phyloP scores from a whole-genome alignment of 2,797 vertebrate genomes.

The Crenuchus spilurus region DNA sequence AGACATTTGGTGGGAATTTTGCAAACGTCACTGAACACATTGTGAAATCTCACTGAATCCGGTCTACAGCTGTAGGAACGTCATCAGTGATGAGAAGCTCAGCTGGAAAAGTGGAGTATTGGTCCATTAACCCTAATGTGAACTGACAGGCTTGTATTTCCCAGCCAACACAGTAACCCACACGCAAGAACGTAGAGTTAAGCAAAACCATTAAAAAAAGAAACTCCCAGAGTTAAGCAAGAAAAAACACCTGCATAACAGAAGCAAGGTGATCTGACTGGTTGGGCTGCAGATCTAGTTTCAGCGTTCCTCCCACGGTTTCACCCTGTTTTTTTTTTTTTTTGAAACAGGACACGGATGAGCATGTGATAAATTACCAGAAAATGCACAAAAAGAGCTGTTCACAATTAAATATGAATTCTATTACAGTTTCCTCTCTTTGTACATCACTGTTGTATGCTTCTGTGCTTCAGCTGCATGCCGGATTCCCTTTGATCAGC shows the following conservation, averaged over 20 bases:
- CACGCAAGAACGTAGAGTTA: not conserved
- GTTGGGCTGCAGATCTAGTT: slow-evolving; percentile 8
- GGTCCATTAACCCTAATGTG: not conserved
- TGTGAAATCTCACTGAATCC: too few species aligned
- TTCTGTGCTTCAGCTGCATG: not conserved
- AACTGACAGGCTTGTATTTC: not conserved
- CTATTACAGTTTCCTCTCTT: not conserved
- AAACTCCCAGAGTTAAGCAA: not conserved
- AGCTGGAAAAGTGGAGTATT: not conserved
- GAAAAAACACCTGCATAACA: not conserved
- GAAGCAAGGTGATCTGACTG: not conserved
- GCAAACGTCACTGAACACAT: too few species aligned
- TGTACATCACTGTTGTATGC: not conserved
- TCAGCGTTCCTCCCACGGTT: not conserved
- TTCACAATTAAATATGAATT: not conserved
- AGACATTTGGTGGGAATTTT: too few species aligned
- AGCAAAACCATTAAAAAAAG: not conserved
- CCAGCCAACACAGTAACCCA: too few species aligned
- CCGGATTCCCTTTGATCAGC: not conserved
- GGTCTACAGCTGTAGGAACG: too few species aligned
- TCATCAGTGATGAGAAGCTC: not conserved
- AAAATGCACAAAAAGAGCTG: too few species aligned
- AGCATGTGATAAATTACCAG: too few species aligned
- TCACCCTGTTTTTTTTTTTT: not conserved
- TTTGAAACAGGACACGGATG: not conserved